These are phyloP conservation scores for Drosophila incognita DNA, from an alignment of 2,888 invertebrate genomes.

Conservation along the genomic window DNA sequence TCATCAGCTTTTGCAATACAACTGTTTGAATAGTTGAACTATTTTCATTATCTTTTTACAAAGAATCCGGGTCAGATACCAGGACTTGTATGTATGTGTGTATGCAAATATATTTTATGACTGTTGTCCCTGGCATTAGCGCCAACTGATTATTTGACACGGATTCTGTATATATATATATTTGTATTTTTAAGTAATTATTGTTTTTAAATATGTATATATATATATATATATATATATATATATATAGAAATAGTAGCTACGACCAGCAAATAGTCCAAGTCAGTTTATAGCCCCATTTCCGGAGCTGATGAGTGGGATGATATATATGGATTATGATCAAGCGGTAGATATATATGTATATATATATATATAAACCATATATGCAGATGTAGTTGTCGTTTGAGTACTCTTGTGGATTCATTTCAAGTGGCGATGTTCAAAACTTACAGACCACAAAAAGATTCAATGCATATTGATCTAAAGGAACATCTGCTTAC, in stretches of 20 bases:
- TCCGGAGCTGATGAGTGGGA: slow-evolving; percentile 27
- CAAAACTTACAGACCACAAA: slow-evolving; percentile 18
- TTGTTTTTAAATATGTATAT: slow-evolving; percentile 14
- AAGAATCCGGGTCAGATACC: slow-evolving; percentile 22
- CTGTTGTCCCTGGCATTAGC: slow-evolving; percentile 36
- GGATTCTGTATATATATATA: slow-evolving; percentile 33
- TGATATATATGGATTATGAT: slow-evolving; percentile 41
- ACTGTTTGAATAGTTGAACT: slow-evolving; percentile 39
- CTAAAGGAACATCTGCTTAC: slow-evolving; percentile 30
- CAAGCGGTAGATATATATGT: slow-evolving; percentile 33
- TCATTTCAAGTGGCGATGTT: slow-evolving; percentile 30
- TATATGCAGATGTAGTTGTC: slow-evolving; percentile 19
- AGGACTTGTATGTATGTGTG: slow-evolving; percentile 37
- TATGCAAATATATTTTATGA: slow-evolving; percentile 39
- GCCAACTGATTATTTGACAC: slow-evolving; percentile 31
- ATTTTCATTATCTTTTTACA: slow-evolving; percentile 14
- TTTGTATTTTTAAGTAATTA: slow-evolving; percentile 4
- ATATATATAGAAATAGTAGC: slow-evolving; percentile 50
- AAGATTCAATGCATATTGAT: slow-evolving; percentile 21
- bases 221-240: slow-evolving; percentile 8
- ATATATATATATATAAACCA: slow-evolving; percentile 19
- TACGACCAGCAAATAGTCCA: slow-evolving; percentile 61
- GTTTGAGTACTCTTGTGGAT: slow-evolving; percentile 32
- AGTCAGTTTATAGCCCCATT: slow-evolving; percentile 49
- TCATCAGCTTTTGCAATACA: slow-evolving; percentile 40